Evolutionary conservation across 2,888 invertebrate species (phyloP).

Genomic region (Eristalis tenax): DNA sequence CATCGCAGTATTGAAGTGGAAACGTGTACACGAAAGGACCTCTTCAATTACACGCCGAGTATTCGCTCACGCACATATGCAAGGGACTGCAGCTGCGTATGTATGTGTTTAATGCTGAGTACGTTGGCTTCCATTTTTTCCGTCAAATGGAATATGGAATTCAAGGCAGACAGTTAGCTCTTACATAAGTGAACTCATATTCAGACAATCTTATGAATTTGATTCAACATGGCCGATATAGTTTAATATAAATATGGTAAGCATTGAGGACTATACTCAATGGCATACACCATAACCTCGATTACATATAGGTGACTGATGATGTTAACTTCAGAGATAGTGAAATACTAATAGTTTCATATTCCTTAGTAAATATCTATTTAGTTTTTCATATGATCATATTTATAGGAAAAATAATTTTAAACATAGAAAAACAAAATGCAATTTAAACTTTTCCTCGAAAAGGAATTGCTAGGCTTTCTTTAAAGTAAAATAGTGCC

Average conservation of each 20-base stretch:
- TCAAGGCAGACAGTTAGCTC: constrained; percentile 35
- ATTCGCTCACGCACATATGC: constrained; percentile 49
- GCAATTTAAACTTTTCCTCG: no score
- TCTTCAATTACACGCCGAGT: constrained; percentile 63
- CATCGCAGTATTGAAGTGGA: constrained; percentile 46
- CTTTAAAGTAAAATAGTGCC: no score
- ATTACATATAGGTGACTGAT: not conserved
- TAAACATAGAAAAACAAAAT: no score
- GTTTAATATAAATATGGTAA: not conserved
- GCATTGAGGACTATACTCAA: not conserved
- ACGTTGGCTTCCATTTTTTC: constrained; percentile 57
- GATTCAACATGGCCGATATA: not conserved
- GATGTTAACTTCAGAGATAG: no score
- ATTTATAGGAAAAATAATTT: no score
- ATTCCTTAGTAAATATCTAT: no score
- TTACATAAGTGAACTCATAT: not conserved
- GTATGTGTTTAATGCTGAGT: constrained; percentile 33
- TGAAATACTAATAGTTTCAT: no score
- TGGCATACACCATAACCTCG: not conserved
- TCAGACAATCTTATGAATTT: constrained; percentile 1
- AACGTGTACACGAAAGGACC: constrained; percentile 63
- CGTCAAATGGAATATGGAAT: constrained; percentile 44
- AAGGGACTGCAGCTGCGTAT: constrained; percentile 9
- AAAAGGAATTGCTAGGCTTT: no score
- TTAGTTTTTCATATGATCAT: no score